phyloP scores from a whole-genome alignment of 2,888 invertebrate genomes.

The Polymixis flavicincta region DNA sequence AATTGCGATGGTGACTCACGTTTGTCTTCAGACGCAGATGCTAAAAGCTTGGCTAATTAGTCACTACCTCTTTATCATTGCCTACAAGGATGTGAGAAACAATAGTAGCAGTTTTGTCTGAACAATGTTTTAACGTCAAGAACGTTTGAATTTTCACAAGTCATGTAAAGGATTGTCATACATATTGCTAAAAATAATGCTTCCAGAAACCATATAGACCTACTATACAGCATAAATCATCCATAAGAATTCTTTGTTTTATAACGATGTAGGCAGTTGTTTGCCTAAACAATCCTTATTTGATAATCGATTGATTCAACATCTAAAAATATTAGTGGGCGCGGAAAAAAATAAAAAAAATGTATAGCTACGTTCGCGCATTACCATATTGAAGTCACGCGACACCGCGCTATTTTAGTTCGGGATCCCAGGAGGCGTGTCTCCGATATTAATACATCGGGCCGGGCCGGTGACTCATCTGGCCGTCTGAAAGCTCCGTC shows the following conservation, averaged over 20 bases:
- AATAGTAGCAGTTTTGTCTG: constrained; percentile 6
- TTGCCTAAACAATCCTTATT: constrained; percentile 53
- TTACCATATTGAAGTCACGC: constrained; percentile 85
- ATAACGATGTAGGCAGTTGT: constrained; percentile 22
- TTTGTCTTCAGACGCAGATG: constrained; percentile 69
- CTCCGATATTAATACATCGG: constrained; percentile 87
- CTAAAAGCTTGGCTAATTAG: constrained; percentile 72
- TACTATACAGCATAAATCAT: constrained; percentile 12
- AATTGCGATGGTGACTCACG: constrained; percentile 74
- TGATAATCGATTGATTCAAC: constrained; percentile 66
- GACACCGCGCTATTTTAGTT: constrained; percentile 88
- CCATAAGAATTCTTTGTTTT: background rate
- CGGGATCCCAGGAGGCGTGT: constrained; percentile 89
- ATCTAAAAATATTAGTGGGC: constrained; percentile 63
- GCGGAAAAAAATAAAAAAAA: constrained; percentile 69
- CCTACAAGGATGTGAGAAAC: constrained; percentile 63
- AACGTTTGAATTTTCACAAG: constrained; percentile 12
- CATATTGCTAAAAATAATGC: constrained; percentile 4
- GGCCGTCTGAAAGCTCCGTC: constrained; percentile 87
- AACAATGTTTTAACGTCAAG: background rate
- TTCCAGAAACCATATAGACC: background rate
- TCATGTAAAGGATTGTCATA: constrained; percentile 8
- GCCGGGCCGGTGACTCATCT: constrained; percentile 85
- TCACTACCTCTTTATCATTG: constrained; percentile 65
- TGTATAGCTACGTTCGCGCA: constrained; percentile 71